Evolutionary conservation across 2,888 invertebrate species (phyloP).

Genomic region (Colletes collaris): DNA sequence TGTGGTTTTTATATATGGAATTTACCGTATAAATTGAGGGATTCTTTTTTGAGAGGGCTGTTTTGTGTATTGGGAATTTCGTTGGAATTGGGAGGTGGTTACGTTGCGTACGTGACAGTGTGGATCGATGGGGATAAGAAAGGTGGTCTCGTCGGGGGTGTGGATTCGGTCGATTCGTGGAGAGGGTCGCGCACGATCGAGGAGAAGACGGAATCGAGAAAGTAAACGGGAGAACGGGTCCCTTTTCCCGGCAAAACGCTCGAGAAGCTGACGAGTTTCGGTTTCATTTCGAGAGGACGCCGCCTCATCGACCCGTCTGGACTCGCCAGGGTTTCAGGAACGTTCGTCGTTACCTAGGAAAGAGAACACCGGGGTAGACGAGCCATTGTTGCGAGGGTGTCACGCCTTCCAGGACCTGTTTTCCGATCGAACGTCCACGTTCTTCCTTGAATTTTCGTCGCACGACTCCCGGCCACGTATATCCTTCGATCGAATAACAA

Average conservation of each 20-base stretch:
- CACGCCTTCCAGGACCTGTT: not conserved
- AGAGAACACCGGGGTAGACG: slow-evolving; percentile 9
- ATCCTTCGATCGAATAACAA: no score
- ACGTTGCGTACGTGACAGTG: not conserved
- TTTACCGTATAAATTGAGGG: no score
- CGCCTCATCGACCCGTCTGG: slow-evolving; percentile 59
- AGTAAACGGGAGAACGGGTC: not conserved
- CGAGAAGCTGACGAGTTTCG: slow-evolving; percentile 47
- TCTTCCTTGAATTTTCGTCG: no score
- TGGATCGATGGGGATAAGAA: slow-evolving; percentile 45
- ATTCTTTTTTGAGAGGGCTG: no score
- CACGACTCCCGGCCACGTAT: no score
- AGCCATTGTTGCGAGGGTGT: slow-evolving; percentile 24
- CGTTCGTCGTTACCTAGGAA: slow-evolving; percentile 22
- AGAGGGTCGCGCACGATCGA: not conserved
- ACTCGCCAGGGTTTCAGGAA: slow-evolving; percentile 35
- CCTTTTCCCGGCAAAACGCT: slow-evolving; percentile 49
- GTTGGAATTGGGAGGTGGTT: slow-evolving; percentile 2
- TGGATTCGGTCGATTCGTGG: no score
- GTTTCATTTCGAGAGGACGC: slow-evolving; percentile 54
- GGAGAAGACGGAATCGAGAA: not conserved
- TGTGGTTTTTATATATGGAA: no score
- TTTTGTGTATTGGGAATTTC: no score
- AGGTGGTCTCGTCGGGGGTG: no score
- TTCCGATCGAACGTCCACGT: not conserved